A percentile compares a stretch with the other conserved stretches of the same genome.
These are phyloP conservation scores for Dreissena rostriformis DNA, from an alignment of 1,140 invertebrate genomes.

Conservation along the genomic window DNA sequence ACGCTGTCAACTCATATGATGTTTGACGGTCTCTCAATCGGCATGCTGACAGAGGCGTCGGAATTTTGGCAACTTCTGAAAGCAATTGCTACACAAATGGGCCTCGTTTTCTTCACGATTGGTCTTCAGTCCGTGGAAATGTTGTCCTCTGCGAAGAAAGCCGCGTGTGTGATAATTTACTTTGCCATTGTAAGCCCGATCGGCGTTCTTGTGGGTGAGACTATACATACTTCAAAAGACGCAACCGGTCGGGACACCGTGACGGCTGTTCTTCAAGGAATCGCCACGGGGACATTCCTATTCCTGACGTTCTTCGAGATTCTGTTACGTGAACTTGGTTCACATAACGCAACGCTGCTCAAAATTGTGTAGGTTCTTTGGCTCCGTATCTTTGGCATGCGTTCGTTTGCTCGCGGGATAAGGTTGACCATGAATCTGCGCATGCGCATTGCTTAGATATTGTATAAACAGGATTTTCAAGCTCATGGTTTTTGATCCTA, in stretches of 20 bases:
- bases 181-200: constrained; percentile 87
- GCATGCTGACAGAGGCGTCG: constrained; percentile 76
- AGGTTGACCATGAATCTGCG: too few relatives aligned
- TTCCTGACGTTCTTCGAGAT: constrained; percentile 97
- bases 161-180: constrained; percentile 68
- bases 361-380: constrained; percentile 55
- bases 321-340: constrained; percentile 83
- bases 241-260: constrained; percentile 69
- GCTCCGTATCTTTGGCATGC: constrained; percentile 58
- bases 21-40: constrained; percentile 73
- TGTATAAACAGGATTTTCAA: too few relatives aligned
- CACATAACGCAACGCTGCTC: constrained; percentile 27
- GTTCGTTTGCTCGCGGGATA: constrained; percentile 39
- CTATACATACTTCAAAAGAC: constrained; percentile 77
- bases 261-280: constrained; percentile 83
- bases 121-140: constrained; percentile 86
- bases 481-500: too few relatives aligned
- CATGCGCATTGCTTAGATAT: too few relatives aligned
- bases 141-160: constrained; percentile 80
- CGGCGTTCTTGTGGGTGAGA: constrained; percentile 84
- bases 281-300: constrained; percentile 93
- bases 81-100: constrained; percentile 86
- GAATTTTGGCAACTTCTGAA: constrained; percentile 88
- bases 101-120: constrained; percentile 90
- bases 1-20: constrained; percentile 73